phyloP scores from a whole-genome alignment of 2,797 vertebrate genomes.

The Vireo griseus region DNA sequence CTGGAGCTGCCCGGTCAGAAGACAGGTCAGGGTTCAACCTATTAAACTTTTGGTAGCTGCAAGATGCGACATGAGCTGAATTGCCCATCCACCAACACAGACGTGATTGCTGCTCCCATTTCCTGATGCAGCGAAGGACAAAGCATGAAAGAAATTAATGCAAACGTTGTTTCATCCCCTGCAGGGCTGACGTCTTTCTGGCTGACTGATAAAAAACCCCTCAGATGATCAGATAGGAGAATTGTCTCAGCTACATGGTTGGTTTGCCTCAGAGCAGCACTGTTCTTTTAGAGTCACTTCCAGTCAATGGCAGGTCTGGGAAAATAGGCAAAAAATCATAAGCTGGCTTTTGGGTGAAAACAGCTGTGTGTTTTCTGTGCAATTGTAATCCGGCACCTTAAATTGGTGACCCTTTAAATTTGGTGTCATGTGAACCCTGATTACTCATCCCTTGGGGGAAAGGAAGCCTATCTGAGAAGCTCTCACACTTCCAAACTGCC shows the following conservation, averaged over 20 bases:
- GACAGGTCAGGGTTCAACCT: neutral
- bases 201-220: slow-evolving; percentile 4
- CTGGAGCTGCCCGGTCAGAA: neutral
- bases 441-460: neutral
- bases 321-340: neutral
- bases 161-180: neutral
- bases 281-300: slow-evolving; percentile 16
- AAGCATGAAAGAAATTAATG: neutral
- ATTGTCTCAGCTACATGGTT: neutral
- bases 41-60: neutral
- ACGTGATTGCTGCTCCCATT: neutral
- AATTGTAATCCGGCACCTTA: slow-evolving; percentile 29
- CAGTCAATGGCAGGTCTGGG: neutral
- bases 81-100: neutral
- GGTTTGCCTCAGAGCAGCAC: neutral
- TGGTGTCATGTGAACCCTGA: neutral
- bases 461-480: neutral
- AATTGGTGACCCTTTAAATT: slow-evolving; percentile 23
- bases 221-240: neutral
- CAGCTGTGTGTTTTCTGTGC: neutral
- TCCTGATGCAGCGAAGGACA: neutral
- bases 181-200: neutral
- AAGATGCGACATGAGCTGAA: neutral
- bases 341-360: neutral
- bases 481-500: neutral